phyloP scores from a whole-genome alignment of 2,888 invertebrate species.

The Spodoptera exigua region DNA sequence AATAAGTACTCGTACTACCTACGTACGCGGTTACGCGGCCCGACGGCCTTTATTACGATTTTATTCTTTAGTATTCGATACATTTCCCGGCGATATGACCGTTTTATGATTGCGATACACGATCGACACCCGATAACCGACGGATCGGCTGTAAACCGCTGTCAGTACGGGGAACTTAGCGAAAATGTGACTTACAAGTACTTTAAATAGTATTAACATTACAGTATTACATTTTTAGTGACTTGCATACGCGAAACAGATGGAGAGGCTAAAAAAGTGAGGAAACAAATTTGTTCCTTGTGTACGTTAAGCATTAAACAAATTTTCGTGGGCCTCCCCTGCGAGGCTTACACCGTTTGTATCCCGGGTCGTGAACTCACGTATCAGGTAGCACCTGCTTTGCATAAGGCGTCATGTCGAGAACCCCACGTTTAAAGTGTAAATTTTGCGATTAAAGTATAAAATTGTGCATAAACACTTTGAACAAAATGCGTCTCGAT shows the following conservation, averaged over 20 bases:
- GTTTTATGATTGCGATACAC: constrained; percentile 82
- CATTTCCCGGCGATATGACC: constrained; percentile 79
- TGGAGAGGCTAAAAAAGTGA: constrained; percentile 34
- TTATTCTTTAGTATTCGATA: constrained; percentile 73
- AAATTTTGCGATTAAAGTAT: constrained; percentile 87
- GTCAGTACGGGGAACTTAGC: constrained; percentile 63
- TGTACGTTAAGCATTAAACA: constrained; percentile 50
- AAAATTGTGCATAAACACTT: constrained; percentile 81
- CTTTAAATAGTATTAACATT: constrained; percentile 65
- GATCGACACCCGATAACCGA: constrained; percentile 78
- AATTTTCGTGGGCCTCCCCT: constrained; percentile 59
- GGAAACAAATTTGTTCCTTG: constrained; percentile 57
- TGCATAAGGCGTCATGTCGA: constrained; percentile 88
- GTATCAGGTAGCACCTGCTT: constrained; percentile 89
- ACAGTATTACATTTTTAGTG: constrained; percentile 64
- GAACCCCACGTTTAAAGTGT: constrained; percentile 84
- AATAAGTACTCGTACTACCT: constrained; percentile 85
- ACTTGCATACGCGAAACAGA: constrained; percentile 56
- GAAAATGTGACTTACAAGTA: constrained; percentile 70
- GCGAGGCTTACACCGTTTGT: constrained; percentile 69
- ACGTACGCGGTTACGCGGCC: constrained; percentile 75
- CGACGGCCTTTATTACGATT: constrained; percentile 76
- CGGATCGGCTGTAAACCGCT: constrained; percentile 62
- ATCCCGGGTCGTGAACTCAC: constrained; percentile 68
- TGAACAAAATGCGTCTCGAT: constrained; percentile 75